Evolutionary conservation across 2,888 invertebrate genomes (phyloP).

Genomic region (Anorthoa munda): DNA sequence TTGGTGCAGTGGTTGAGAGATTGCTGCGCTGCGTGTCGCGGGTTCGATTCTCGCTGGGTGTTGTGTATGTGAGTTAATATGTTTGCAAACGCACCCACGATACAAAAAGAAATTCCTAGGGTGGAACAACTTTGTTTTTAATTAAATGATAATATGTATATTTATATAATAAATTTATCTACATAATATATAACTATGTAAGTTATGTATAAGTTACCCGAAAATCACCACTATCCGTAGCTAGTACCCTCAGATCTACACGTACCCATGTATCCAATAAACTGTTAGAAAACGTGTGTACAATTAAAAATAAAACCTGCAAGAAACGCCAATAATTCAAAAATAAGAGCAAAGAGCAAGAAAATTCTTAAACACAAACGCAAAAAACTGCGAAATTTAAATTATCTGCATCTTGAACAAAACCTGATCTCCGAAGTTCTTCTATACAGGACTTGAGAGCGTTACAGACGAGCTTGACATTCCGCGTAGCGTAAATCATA

Average conservation of each 20-base stretch:
- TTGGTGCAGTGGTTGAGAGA: too few species aligned
- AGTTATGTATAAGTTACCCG: background rate
- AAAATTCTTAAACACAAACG: background rate
- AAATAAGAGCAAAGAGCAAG: too few species aligned
- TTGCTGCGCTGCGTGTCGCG: too few species aligned
- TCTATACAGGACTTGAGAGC: slow-evolving; percentile 4
- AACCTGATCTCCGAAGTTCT: slow-evolving; percentile 7
- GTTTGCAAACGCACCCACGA: too few species aligned
- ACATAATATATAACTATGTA: too few species aligned
- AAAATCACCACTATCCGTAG: background rate
- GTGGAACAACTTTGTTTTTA: too few species aligned
- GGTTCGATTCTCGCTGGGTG: too few species aligned
- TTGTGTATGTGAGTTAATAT: too few species aligned
- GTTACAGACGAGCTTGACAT: background rate
- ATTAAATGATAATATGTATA: too few species aligned
- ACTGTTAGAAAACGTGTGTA: background rate
- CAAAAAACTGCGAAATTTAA: background rate
- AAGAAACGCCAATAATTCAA: background rate
- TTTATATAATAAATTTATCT: too few species aligned
- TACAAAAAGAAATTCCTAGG: too few species aligned
- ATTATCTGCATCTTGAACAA: background rate
- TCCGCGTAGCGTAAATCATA: slow-evolving; percentile 22
- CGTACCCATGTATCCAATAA: background rate
- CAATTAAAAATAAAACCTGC: background rate
- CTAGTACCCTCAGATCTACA: background rate